Percentiles rank a stretch among this genome's conserved stretches.
These are phyloP conservation scores for Seira sanloemensis DNA, from an alignment of 2,888 invertebrate genomes.

Conservation along the genomic window DNA sequence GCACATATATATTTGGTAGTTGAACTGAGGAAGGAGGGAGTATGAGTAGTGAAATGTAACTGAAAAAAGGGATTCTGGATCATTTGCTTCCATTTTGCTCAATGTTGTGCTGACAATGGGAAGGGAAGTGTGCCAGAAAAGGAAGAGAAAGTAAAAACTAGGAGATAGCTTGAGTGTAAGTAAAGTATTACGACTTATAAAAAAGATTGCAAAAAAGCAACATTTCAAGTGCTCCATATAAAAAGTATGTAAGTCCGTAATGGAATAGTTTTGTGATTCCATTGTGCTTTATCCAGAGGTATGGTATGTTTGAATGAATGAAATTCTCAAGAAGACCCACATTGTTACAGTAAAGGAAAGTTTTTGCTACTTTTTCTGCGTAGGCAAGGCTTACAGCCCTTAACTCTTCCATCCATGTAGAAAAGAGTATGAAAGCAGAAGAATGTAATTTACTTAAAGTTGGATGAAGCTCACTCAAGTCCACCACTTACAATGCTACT, in stretches of 20 bases:
- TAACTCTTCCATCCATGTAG: conserved; percentile 27
- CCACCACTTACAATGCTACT: background rate
- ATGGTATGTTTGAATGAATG: background rate
- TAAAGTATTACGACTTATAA: conserved; percentile 1
- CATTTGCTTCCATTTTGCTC: conserved; percentile 55
- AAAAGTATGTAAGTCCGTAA: background rate
- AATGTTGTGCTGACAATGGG: conserved; percentile 53
- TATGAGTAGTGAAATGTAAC: conserved; percentile 19
- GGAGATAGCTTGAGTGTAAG: background rate
- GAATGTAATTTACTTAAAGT: conserved; percentile 52
- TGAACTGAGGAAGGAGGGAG: background rate
- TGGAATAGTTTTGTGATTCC: background rate
- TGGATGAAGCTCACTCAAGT: conserved; percentile 24
- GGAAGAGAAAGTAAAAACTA: conserved; percentile 14
- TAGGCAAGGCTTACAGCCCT: background rate
- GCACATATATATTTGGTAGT: background rate
- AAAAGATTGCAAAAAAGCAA: conserved; percentile 38
- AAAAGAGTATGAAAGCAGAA: conserved; percentile 25
- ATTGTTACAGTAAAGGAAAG: background rate
- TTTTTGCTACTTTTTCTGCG: background rate
- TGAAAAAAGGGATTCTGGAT: conserved; percentile 46
- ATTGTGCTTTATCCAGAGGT: background rate
- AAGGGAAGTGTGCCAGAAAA: conserved; percentile 57
- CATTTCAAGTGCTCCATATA: conserved; percentile 31
- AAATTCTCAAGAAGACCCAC: background rate